Base-by-base conservation (phyloP, 2,113 vertebrate genomes). In the Atlantisia rogersi region DNA sequence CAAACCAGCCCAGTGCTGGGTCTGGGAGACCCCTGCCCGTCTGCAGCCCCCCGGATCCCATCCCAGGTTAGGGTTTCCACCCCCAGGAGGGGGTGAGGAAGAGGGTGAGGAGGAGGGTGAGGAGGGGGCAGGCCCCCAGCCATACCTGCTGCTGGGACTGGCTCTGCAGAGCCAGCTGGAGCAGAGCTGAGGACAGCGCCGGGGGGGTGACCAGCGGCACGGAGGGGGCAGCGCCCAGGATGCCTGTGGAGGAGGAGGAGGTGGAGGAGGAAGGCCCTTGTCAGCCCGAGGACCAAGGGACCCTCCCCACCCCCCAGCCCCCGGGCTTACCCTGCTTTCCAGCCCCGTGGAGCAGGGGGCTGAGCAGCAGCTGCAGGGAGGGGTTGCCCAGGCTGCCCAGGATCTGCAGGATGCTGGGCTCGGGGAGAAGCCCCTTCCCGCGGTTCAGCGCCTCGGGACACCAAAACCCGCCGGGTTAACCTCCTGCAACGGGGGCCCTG, bases 351-450 rank as follows among this genome's bases (percentile, higher is more conserved):
- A 98, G 98, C 58, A 99, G 97, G 2, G 99, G 98, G 85, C 98
- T 98, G 74, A 99, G 97, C 83, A 99, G 98, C 92, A 99, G 98
- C 97, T 99, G 99, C 12, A 99, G 98, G 2, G 99, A 98, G 0
- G 99, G 98, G 44, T 99, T 99, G 31, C 98, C 99, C 81, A 99
- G 97, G 90, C 98, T 98, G 79, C 96, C 98, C 29, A 99, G 98
- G 22, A 99, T 98, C 95, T 99, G 99, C 81, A 99, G 98, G 69
- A 98, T 93, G 29, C 95, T 99, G 6, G 99, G 99, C 82, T 99
- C 99, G 0, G 99, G 99, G 10, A 99, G 98, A 52, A 99, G 99
- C 31, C 99, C 99, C 86, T 99, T 99, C 26, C 99, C 99, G 13
- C 99, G 95, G 83, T 99, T 99, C 87, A 99, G 96, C 12, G 99